Evolutionary conservation across 2,113 vertebrate genomes (phyloP).

Genomic region (Pontoporia blainvillei): DNA sequence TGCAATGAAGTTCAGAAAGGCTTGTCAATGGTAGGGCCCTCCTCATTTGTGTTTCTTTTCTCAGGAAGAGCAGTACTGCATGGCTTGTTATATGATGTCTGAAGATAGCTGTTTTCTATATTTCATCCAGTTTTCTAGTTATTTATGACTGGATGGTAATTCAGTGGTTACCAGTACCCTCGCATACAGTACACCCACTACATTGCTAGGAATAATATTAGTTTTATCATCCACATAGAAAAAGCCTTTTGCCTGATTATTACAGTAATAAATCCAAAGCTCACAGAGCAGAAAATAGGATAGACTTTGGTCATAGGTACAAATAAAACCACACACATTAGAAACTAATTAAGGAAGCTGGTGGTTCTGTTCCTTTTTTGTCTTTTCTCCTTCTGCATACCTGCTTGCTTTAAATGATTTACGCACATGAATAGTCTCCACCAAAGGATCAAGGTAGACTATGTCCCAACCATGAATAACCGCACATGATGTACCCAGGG

Average conservation of each 20-base stretch:
- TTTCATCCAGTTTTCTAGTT: not conserved
- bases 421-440: not conserved
- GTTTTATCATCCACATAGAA: not conserved
- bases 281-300: not conserved
- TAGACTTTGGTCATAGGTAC: not conserved
- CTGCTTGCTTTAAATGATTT: constrained; percentile 20
- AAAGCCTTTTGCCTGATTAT: not conserved
- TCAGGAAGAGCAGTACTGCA: not conserved
- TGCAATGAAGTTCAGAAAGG: not conserved
- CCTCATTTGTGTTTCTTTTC: not conserved
- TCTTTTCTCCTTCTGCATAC: not conserved
- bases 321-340: not conserved
- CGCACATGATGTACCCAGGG: not conserved
- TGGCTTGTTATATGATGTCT: not conserved
- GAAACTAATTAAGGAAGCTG: not conserved
- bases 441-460: not conserved
- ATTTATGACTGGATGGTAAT: not conserved
- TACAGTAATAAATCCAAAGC: not conserved
- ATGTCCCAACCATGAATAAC: not conserved
- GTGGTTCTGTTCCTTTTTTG: not conserved
- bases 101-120: not conserved
- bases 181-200: not conserved
- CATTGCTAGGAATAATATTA: not conserved
- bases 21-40: not conserved
- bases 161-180: not conserved